A percentile compares a stretch with the other conserved stretches of the same genome.
These are phyloP conservation scores for Eupithecia dodoneata DNA, from an alignment of 2,888 invertebrate genomes.

Conservation along the genomic window DNA sequence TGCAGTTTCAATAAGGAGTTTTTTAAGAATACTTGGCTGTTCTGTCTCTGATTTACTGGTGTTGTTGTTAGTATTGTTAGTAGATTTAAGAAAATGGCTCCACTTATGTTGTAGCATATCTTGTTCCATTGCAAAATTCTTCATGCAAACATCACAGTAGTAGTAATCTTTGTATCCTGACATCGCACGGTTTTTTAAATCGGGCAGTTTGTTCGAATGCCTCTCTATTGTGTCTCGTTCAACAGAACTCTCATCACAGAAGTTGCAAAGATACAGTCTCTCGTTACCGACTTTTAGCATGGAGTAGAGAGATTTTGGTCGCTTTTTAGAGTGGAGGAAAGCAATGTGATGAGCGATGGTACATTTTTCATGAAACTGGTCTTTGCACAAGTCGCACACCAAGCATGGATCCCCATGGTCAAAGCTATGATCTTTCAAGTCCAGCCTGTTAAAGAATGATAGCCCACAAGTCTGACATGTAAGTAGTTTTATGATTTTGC, in stretches of 20 bases:
- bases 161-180: constrained; percentile 70
- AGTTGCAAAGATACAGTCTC: constrained; percentile 67
- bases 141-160: constrained; percentile 71
- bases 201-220: constrained; percentile 63
- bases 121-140: constrained; percentile 66
- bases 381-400: constrained; percentile 74
- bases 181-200: constrained; percentile 63
- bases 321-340: constrained; percentile 61
- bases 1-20: constrained; percentile 4
- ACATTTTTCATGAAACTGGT: constrained; percentile 66
- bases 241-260: constrained; percentile 66
- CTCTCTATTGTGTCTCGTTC: constrained; percentile 60
- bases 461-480: constrained; percentile 64
- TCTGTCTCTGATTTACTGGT: constrained; percentile 38
- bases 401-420: constrained; percentile 58
- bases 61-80: constrained; percentile 48
- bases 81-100: constrained; percentile 67
- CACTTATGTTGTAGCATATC: constrained; percentile 75
- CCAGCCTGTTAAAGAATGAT: constrained; percentile 65
- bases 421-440: constrained; percentile 72
- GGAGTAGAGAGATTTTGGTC: constrained; percentile 56
- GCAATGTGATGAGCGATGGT: constrained; percentile 65
- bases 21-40: constrained; percentile 39
- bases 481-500: constrained; percentile 59
- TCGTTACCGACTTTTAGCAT: constrained; percentile 59